Percentiles rank a stretch among this genome's conserved stretches.
These are phyloP conservation scores for Xerus rutilus DNA, from an alignment of 2,797 vertebrate genomes.

Conservation along the genomic window DNA sequence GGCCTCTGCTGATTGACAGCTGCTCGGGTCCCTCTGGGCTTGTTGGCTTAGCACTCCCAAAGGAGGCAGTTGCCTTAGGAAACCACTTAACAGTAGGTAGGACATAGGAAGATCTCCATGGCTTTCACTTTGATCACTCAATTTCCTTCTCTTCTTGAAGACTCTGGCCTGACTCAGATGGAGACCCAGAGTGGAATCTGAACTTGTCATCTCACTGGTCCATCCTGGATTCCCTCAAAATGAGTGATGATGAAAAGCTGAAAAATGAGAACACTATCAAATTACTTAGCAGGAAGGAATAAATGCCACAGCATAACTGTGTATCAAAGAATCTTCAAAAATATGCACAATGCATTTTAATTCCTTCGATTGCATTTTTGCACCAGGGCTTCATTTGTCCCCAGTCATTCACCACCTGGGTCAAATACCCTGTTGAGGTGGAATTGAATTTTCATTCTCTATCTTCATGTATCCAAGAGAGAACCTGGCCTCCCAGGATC, in stretches of 20 bases:
- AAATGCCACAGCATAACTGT: rapidly evolving
- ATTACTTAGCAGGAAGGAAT: not conserved
- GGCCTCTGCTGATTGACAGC: not conserved
- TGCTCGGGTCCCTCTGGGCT: not conserved
- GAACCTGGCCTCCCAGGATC: not conserved
- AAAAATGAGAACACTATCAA: no score
- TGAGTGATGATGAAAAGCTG: not conserved
- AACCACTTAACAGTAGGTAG: not conserved
- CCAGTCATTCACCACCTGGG: no score
- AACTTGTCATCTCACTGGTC: not conserved
- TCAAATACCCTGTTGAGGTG: no score
- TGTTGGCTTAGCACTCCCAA: rapidly evolving
- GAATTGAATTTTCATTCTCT: not conserved
- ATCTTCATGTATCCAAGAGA: not conserved
- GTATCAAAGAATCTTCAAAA: rapidly evolving
- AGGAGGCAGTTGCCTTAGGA: not conserved
- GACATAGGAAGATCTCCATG: no score
- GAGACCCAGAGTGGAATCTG: not conserved
- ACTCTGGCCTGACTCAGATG: not conserved
- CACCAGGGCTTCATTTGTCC: rapidly evolving
- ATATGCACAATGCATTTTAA: not conserved
- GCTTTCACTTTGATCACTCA: not conserved
- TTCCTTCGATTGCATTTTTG: not conserved
- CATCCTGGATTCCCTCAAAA: not conserved
- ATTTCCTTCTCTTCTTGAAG: not conserved